These are phyloP conservation scores for Bombus consobrinus DNA, from an alignment of 1,140 invertebrate species.

Conservation along the genomic window DNA sequence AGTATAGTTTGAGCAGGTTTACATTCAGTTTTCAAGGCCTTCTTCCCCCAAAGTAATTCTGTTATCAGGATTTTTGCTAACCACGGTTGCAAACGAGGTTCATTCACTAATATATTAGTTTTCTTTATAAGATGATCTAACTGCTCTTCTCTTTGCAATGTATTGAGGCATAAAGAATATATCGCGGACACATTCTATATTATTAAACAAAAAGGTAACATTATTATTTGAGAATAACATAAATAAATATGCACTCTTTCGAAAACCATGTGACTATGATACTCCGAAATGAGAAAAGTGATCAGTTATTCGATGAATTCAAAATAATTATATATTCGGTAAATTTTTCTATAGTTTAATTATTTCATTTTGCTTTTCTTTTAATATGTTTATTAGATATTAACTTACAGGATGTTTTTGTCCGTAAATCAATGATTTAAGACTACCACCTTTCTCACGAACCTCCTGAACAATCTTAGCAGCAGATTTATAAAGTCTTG, in stretches of 20 bases:
- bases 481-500: conserved; percentile 89
- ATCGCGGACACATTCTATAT: conserved; percentile 87
- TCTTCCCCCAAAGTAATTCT: conserved; percentile 92
- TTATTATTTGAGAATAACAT: conserved; percentile 1
- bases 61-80: conserved; percentile 90
- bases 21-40: conserved; percentile 85
- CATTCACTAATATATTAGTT: conserved; percentile 86
- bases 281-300: background rate
- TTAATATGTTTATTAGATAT: background rate
- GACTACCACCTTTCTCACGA: conserved; percentile 86
- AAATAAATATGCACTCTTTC: conserved; percentile 12
- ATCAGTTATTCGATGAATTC: background rate
- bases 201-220: background rate
- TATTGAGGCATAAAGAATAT: conserved; percentile 88
- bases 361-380: background rate
- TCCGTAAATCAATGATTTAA: conserved; percentile 89
- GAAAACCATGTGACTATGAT: background rate
- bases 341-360: background rate
- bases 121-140: conserved; percentile 87
- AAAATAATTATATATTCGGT: background rate
- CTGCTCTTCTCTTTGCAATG: conserved; percentile 86
- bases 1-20: conserved; percentile 88
- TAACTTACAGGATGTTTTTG: conserved; percentile 86
- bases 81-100: conserved; percentile 87
- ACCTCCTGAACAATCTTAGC: conserved; percentile 87